A percentile compares a stretch with the other conserved stretches of the same genome.
Conservation (phyloP, 2,113 vertebrate genomes). For the Apaloderma vittatum region DNA sequence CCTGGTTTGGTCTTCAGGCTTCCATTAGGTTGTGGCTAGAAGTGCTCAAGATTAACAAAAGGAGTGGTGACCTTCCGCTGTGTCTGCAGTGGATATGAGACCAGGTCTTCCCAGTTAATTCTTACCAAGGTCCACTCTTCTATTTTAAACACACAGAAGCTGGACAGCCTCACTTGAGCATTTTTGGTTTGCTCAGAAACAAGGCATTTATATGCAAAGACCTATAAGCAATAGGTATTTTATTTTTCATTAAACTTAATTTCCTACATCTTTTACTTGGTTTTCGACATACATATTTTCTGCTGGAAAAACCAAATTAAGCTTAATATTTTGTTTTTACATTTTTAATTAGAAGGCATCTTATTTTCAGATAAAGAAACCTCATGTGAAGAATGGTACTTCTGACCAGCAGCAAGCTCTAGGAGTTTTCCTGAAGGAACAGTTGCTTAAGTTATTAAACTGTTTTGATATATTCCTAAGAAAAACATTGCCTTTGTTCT, state of each 20-base stretch:
- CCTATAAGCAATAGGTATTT: neutral
- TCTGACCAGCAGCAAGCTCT: neutral
- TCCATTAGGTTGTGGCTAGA: neutral
- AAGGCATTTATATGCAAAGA: neutral
- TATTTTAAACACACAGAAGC: neutral
- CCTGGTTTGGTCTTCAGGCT: neutral
- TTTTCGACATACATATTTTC: neutral
- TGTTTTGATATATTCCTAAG: neutral
- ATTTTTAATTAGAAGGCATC: neutral
- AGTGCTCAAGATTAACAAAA: neutral
- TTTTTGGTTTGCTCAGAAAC: neutral
- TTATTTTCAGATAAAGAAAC: neutral
- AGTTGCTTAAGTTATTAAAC: neutral
- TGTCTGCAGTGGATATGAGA: neutral
- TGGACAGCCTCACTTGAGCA: neutral
- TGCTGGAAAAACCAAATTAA: neutral
- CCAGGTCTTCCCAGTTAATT: neutral
- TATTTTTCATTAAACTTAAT: neutral
- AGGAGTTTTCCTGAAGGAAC: neutral
- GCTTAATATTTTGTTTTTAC: neutral
- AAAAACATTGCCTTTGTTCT: neutral
- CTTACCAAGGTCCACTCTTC: neutral
- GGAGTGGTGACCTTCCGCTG: neutral
- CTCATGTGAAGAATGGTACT: neutral
- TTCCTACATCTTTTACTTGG: neutral